Evolutionary conservation across 1,140 invertebrate species (phyloP).

Genomic region (Tribolium castaneum): DNA sequence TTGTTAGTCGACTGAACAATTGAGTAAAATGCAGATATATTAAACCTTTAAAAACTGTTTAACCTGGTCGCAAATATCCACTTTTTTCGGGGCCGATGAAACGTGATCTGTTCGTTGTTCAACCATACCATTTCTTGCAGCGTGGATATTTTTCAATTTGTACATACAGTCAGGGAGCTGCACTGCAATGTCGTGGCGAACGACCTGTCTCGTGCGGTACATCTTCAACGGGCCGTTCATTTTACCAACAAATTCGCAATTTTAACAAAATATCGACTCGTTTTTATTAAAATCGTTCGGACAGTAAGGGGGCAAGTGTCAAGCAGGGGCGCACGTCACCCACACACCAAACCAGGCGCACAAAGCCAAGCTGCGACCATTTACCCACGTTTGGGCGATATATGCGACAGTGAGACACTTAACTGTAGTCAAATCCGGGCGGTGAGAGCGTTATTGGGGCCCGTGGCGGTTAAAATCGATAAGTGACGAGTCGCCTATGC

Average conservation of each 20-base stretch:
- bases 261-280: not conserved
- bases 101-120: slow-evolving; percentile 58
- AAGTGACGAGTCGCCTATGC: slow-evolving; percentile 43
- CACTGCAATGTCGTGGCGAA: slow-evolving; percentile 65
- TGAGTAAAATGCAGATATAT: slow-evolving; percentile 47
- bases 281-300: slow-evolving; percentile 24
- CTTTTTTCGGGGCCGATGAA: slow-evolving; percentile 64
- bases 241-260: slow-evolving; percentile 41
- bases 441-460: not conserved
- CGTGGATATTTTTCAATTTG: slow-evolving; percentile 71
- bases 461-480: slow-evolving; percentile 3
- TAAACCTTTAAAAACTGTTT: slow-evolving; percentile 77
- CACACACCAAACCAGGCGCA: not conserved
- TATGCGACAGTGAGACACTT: not conserved
- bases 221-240: slow-evolving; percentile 65
- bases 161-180: slow-evolving; percentile 72
- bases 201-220: slow-evolving; percentile 69
- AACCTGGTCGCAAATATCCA: slow-evolving; percentile 76
- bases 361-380: not conserved
- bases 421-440: not conserved
- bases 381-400: not conserved
- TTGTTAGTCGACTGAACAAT: slow-evolving; percentile 40
- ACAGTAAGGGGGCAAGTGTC: slow-evolving; percentile 8
- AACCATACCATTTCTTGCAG: slow-evolving; percentile 56
- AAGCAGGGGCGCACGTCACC: slow-evolving; percentile 18